A percentile compares a stretch with the other conserved stretches of the same genome.
phyloP scores from a whole-genome alignment of 2,888 invertebrate species.

The Darwinula stevensoni region DNA sequence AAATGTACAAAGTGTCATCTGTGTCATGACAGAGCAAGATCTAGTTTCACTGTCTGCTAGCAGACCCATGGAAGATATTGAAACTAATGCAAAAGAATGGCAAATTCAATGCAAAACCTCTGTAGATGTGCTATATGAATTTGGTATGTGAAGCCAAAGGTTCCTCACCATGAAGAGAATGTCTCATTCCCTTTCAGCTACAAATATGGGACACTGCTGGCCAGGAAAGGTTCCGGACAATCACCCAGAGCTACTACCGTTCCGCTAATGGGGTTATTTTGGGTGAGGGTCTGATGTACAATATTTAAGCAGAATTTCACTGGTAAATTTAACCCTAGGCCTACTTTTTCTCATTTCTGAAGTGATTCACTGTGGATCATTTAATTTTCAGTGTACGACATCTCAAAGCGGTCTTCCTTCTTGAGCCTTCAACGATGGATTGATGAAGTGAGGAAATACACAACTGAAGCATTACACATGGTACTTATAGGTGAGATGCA shows the following conservation, averaged over 20 bases:
- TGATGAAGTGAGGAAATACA: slow-evolving; percentile 77
- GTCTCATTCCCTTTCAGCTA: slow-evolving; percentile 24
- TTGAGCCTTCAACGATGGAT: slow-evolving; percentile 77
- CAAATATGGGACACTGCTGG: slow-evolving; percentile 96
- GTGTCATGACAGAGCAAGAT: too few species aligned
- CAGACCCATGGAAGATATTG: too few species aligned
- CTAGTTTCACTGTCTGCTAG: too few species aligned
- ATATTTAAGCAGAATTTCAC: not conserved
- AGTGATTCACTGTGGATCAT: too few species aligned
- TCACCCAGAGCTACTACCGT: slow-evolving; percentile 87
- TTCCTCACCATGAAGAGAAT: not conserved
- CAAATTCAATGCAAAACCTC: too few species aligned
- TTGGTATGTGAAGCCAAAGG: not conserved
- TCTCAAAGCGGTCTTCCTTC: slow-evolving; percentile 72
- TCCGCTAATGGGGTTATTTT: slow-evolving; percentile 89
- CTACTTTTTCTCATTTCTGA: not conserved
- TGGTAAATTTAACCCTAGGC: too few species aligned
- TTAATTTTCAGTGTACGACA: slow-evolving; percentile 86
- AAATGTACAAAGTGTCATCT: too few species aligned
- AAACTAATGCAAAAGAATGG: too few species aligned
- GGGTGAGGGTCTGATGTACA: slow-evolving; percentile 21
- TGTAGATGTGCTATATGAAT: slow-evolving; percentile 4
- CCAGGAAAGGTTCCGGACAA: slow-evolving; percentile 81
- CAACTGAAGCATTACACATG: slow-evolving; percentile 65
- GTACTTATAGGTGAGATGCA: slow-evolving; percentile 42